These are phyloP conservation scores for Actinernus sp. DNA, from an alignment of 92 coral and sea anemone species.

Conservation along the genomic window DNA sequence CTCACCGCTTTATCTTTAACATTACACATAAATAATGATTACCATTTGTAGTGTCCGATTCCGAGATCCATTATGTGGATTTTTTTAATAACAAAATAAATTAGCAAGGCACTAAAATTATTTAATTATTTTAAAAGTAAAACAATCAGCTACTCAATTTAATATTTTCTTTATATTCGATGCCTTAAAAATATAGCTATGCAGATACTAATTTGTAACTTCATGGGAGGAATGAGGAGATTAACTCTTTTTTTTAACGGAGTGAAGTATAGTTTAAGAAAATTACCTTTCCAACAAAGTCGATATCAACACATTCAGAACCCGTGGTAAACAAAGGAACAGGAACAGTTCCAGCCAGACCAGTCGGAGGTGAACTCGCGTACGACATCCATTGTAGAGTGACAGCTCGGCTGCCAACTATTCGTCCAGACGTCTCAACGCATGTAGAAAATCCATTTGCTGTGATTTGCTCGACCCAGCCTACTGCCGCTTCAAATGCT, in stretches of 20 bases:
- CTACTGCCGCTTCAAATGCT: constrained; percentile 49
- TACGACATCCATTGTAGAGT: constrained; percentile 40
- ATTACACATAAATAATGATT: no score
- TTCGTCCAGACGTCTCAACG: constrained; percentile 46
- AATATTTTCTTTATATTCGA: background rate
- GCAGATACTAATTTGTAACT: background rate
- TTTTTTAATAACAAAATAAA: no score
- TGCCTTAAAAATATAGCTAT: background rate
- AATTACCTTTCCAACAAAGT: constrained; percentile 37
- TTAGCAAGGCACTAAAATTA: no score
- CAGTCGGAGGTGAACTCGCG: constrained; percentile 31
- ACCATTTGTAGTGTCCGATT: no score
- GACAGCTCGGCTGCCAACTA: constrained; percentile 5
- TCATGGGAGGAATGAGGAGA: no score
- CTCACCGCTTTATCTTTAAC: no score
- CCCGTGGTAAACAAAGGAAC: constrained; percentile 70
- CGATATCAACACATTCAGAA: constrained; percentile 51
- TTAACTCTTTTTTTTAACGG: no score
- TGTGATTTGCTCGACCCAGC: constrained; percentile 41
- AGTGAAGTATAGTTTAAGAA: no score
- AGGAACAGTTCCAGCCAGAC: constrained; percentile 22
- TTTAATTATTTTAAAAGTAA: background rate
- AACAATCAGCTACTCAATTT: background rate
- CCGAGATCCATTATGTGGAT: no score
- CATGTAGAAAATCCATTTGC: constrained; percentile 45